Base-by-base conservation (phyloP, 2,113 vertebrate genomes). In the Aldabrachelys gigantea region DNA sequence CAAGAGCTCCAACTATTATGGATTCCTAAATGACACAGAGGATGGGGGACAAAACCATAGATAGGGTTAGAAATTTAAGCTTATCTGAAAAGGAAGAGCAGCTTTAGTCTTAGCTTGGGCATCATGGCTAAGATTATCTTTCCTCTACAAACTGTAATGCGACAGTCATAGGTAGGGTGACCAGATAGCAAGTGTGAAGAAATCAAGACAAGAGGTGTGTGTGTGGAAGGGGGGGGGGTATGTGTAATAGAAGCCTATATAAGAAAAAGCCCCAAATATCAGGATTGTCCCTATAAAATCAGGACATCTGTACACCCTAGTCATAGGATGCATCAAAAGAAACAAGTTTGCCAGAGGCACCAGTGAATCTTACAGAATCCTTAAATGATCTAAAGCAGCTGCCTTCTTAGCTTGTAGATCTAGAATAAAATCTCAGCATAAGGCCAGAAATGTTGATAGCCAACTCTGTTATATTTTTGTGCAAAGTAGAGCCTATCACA, bases 51-150 rank as follows among this genome's bases (percentile, higher is more conserved):
- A 90, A 92, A 92, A 13, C n/a, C 52, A 89, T 27, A 84, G 22
- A 80, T 57, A 88, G 21, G 29, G 29, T 82, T 21, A 92, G 78
- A 75, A 31, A 89, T 1, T 90, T 52, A 80, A 31, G n/a, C 59
- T 85, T 84, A 91, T 85, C 89, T 93, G 90, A 84, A 93, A 86
- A 87, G 14, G 76, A 93, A 91, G 27, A 59, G 65, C 80, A 91
- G 56, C 88, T 50, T 52, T 62, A 44, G 4, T 50, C 62, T 94
- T 78, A 93, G 85, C 87, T 50, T 50, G 4, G 50, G 50, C 50
- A 50, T 50, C 13, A 50, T 50, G 50, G 50, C 50, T 14, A 50
- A 50, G 14, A 50, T 50, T 12, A 49, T 49, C 49, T 49, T 49
- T 49, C 49, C 11, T 49, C 49, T 49, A 49, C 49, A 49, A 49